Conservation (phyloP, 2,113 vertebrate species). For the Myotis brandtii region DNA sequence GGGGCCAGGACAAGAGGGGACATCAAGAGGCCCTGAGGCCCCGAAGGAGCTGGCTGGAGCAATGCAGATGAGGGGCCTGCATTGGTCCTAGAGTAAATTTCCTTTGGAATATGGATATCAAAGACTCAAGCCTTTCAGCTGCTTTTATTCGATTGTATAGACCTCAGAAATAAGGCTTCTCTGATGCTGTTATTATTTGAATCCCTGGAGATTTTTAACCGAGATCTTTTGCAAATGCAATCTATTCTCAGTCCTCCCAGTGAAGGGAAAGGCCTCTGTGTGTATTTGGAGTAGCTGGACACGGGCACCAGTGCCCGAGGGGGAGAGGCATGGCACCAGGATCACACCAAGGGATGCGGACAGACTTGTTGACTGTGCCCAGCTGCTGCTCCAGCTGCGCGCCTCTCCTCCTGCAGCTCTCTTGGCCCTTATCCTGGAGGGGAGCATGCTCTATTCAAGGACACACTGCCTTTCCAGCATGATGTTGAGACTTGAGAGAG, state of each 20-base stretch:
- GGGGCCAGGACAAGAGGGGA: background rate
- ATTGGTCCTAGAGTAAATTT: background rate
- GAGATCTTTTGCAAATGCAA: background rate
- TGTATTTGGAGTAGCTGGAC: background rate
- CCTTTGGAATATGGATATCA: background rate
- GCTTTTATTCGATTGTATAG: background rate
- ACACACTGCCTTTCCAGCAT: background rate
- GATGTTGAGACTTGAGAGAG: background rate
- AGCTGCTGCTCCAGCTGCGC: background rate
- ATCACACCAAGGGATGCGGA: too few species aligned
- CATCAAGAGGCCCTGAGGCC: background rate
- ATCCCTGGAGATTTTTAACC: background rate
- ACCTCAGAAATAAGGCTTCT: background rate
- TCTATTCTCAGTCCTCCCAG: background rate
- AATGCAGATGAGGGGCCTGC: fast-evolving
- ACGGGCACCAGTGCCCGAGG: background rate
- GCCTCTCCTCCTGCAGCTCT: background rate
- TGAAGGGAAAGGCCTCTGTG: background rate
- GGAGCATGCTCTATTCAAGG: background rate
- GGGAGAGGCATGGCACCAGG: background rate
- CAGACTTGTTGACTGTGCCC: background rate
- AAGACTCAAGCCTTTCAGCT: background rate
- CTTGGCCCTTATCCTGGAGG: background rate
- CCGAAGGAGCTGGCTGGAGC: background rate
- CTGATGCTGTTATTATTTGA: background rate